These are phyloP conservation scores for Macroteleia sp. DNA, from an alignment of 2,888 invertebrate genomes.

Conservation along the genomic window DNA sequence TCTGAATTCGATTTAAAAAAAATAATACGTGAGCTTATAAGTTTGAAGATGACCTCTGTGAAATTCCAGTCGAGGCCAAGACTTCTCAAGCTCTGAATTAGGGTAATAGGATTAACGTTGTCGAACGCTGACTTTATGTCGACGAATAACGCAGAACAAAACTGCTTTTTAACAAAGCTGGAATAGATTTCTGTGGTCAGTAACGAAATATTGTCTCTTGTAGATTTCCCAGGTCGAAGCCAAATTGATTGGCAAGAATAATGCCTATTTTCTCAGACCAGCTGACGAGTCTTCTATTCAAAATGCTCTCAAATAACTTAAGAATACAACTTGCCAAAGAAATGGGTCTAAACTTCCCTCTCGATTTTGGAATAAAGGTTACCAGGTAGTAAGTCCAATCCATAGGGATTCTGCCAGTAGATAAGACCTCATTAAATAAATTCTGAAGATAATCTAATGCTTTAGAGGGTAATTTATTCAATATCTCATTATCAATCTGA, in stretches of 20 bases:
- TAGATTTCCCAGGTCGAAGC: constrained; percentile 75
- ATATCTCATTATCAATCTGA: neutral
- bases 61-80: neutral
- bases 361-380: neutral
- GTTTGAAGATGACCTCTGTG: constrained; percentile 4
- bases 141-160: constrained; percentile 1
- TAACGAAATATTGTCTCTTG: neutral
- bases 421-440: neutral
- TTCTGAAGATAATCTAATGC: neutral
- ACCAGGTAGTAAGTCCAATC: neutral
- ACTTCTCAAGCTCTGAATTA: neutral
- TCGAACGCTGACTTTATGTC: constrained; percentile 38
- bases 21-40: neutral
- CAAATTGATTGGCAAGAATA: neutral
- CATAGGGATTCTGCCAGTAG: neutral
- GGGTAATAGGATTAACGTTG: neutral
- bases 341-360: neutral
- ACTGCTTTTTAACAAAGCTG: neutral
- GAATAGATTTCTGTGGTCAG: neutral
- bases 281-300: neutral
- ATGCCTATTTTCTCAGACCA: neutral
- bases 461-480: neutral
- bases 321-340: neutral
- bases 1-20: constrained; percentile 21
- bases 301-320: neutral